Conservation (phyloP, 2,113 vertebrate genomes). For the Mormyrus lacerda region DNA sequence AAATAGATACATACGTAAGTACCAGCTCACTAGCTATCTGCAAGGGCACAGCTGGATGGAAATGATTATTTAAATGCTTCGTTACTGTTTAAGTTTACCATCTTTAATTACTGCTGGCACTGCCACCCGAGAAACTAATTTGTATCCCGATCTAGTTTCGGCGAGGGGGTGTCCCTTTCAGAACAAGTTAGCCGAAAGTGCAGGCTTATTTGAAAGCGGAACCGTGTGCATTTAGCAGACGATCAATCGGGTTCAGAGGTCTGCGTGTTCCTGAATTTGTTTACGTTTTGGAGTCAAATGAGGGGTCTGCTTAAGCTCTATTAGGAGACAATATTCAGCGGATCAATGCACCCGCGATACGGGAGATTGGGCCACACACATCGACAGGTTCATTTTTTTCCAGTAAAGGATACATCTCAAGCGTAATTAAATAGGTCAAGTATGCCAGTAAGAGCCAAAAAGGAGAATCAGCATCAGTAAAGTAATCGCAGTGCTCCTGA, state of each 20-base stretch:
- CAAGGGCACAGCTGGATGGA: slow-evolving; percentile 12
- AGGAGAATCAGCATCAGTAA: neutral
- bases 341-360: neutral
- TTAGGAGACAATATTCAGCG: neutral
- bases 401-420: neutral
- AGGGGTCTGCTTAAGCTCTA: neutral
- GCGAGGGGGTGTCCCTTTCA: neutral
- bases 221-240: neutral
- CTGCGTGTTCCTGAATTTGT: neutral
- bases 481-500: neutral
- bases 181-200: neutral
- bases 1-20: neutral
- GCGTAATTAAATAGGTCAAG: neutral
- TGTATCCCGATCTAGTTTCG: neutral
- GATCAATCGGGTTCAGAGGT: neutral
- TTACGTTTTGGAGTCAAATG: neutral
- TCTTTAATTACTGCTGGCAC: slow-evolving; percentile 16
- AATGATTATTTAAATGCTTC: slow-evolving; percentile 12
- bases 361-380: neutral
- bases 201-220: neutral
- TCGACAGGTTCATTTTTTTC: neutral
- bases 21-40: slow-evolving; percentile 6
- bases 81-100: slow-evolving; percentile 7
- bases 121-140: neutral
- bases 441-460: neutral